Evolutionary conservation across 2,888 invertebrate species (phyloP), one percentile per base, ranked within the genome.

Genomic region (Patella pellucida): DNA sequence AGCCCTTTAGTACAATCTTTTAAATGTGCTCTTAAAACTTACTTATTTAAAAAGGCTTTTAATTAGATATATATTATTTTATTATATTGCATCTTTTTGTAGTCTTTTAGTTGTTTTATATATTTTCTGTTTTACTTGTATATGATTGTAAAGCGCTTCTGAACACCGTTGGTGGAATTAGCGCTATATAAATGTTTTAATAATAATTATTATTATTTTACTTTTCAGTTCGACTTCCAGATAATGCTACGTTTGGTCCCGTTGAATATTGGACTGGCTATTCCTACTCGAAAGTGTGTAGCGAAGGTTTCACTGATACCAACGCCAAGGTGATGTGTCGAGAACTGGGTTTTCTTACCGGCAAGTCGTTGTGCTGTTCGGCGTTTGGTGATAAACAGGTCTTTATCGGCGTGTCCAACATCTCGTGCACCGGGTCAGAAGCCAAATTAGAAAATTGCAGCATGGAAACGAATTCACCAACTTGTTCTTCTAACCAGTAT

Each of bases 251-350:
- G 50, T 83, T 81, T 67, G 86, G 86, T 2, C 81, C 79, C 11
- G 78, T 85, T 0, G 76, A 82, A 54, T 77, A 83, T 1, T 84
- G 83, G 81, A 76, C 73, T 1, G 77, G 81, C 16, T 78, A 78
- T 23, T 16, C 70, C 0, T 85, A 85, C 72, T 73, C 76, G 19
- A 75, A 82, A 0, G 92, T 95, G 16, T 96, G 95, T 87, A 94
- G 95, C 83, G 95, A 95, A 84, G 94, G 94, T 84, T 95, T 95
- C 84, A 93, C 93, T 68, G 91, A 92, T 23, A 92, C 92, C 67
- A 93, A 94, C n/a, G 95, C 95, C 0, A 75, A 72, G 0, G 90
- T 90, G 4, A 81, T 90, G 27, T 92, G 92, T 77, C 80, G 88
- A 51, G 87, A 87, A 78, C 83, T 91, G 76, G 90, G 90, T n/a